These are phyloP conservation scores for Paramuricea clavata DNA, from an alignment of 92 coral and sea anemone genomes.

Conservation along the genomic window DNA sequence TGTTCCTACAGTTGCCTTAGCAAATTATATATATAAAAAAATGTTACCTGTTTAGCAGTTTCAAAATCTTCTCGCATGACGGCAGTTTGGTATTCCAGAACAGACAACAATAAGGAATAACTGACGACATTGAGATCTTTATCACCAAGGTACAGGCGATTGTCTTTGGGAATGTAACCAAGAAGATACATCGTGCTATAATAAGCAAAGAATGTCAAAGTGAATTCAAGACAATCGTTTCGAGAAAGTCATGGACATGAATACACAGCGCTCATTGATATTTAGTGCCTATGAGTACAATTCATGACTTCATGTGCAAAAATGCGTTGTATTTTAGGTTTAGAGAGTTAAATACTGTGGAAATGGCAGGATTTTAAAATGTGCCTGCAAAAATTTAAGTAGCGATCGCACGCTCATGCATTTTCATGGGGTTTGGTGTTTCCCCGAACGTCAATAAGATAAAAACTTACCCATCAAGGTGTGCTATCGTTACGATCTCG, in stretches of 20 bases:
- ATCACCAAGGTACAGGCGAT: conserved; percentile 88
- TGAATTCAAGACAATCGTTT: too few species aligned
- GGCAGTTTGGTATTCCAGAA: conserved; percentile 97
- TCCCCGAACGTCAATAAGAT: not conserved
- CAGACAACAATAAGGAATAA: conserved; percentile 89
- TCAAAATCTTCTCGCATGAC: conserved; percentile 99
- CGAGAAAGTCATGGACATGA: not conserved
- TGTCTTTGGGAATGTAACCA: conserved; percentile 99
- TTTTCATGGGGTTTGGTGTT: too few species aligned
- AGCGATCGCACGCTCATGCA: too few species aligned
- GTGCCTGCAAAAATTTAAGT: too few species aligned
- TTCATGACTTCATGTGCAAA: too few species aligned
- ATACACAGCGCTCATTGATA: not conserved
- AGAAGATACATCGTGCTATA: conserved; percentile 91
- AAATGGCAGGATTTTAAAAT: too few species aligned
- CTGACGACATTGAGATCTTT: conserved; percentile 95
- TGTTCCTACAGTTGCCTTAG: too few species aligned
- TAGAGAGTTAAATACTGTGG: too few species aligned
- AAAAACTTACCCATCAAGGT: conserved; percentile 84
- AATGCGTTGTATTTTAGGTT: too few species aligned
- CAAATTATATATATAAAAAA: too few species aligned
- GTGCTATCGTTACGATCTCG: conserved; percentile 97
- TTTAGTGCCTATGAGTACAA: too few species aligned
- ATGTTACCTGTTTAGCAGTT: conserved; percentile 92
- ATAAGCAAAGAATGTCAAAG: not conserved